Percentiles rank a stretch among this genome's conserved stretches.
Conservation (phyloP, 1,140 invertebrate genomes). For the Holotrichia oblita region DNA sequence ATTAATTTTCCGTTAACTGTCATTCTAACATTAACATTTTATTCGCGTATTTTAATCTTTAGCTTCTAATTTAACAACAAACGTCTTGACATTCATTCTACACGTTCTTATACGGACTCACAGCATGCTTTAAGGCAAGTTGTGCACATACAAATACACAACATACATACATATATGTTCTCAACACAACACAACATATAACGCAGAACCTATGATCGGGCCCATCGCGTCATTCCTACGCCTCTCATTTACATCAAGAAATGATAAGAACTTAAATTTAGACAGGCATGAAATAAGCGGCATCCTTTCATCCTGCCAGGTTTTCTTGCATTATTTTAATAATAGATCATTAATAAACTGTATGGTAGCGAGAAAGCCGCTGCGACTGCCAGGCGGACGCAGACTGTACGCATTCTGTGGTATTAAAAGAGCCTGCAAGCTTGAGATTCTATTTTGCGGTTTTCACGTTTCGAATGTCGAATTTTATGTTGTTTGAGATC, state of each 20-base stretch:
- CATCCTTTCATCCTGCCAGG: constrained; percentile 26
- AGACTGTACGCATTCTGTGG: neutral
- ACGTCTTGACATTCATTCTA: too few relatives aligned
- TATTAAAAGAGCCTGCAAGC: neutral
- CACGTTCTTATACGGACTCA: too few relatives aligned
- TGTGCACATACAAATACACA: too few relatives aligned
- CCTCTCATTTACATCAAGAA: constrained; percentile 35
- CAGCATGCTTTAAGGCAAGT: too few relatives aligned
- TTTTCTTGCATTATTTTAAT: constrained; percentile 37
- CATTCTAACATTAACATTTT: too few relatives aligned
- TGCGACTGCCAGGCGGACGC: neutral
- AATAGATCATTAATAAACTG: constrained; percentile 37
- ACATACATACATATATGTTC: too few relatives aligned
- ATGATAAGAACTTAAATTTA: constrained; percentile 41
- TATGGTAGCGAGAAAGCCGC: neutral
- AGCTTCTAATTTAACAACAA: too few relatives aligned
- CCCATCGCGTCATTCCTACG: constrained; percentile 2
- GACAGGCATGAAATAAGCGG: constrained; percentile 38
- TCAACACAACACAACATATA: too few relatives aligned
- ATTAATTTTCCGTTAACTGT: too few relatives aligned
- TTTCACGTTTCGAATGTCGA: neutral
- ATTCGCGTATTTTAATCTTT: too few relatives aligned
- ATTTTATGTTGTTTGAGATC: neutral
- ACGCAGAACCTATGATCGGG: constrained; percentile 5
- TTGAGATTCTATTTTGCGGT: constrained; percentile 29